These are phyloP conservation scores for Trichomalopsis sarcophagae DNA, from an alignment of 1,140 invertebrate species.

Conservation along the genomic window DNA sequence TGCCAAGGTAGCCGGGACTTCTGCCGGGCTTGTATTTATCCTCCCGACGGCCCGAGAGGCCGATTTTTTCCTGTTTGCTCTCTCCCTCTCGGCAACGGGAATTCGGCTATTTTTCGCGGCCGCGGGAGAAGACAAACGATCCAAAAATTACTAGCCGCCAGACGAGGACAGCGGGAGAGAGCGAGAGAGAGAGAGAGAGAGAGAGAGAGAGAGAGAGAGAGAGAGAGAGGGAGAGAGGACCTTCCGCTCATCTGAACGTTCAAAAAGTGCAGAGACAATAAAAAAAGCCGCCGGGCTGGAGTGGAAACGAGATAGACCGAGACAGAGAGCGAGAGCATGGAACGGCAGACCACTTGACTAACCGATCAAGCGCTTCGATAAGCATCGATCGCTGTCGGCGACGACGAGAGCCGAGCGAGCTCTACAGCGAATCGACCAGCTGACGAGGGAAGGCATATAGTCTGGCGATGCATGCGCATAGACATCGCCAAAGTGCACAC, in stretches of 20 bases:
- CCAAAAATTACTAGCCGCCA: background rate
- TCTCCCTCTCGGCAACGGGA: background rate
- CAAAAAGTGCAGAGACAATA: background rate
- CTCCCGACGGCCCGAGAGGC: background rate
- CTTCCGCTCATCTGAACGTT: background rate
- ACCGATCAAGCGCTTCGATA: constrained; percentile 7
- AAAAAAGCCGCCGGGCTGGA: background rate
- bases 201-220: too few species aligned
- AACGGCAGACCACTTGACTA: constrained; percentile 7
- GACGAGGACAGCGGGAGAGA: background rate
- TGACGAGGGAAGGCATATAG: background rate
- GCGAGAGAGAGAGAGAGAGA: too few species aligned
- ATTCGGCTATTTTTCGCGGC: background rate
- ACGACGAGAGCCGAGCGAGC: background rate
- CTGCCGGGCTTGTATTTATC: background rate
- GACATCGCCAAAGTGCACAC: too few species aligned
- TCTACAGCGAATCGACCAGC: background rate
- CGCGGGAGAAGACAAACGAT: background rate
- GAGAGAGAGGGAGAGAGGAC: too few species aligned
- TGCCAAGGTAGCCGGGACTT: constrained; percentile 11
- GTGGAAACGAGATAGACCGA: background rate
- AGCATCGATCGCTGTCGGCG: background rate
- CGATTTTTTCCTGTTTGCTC: constrained; percentile 20
- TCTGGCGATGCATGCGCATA: background rate
- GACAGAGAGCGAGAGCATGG: background rate